Evolutionary conservation across 1,140 invertebrate genomes (phyloP).

Genomic region (Ridgeia piscesae): DNA sequence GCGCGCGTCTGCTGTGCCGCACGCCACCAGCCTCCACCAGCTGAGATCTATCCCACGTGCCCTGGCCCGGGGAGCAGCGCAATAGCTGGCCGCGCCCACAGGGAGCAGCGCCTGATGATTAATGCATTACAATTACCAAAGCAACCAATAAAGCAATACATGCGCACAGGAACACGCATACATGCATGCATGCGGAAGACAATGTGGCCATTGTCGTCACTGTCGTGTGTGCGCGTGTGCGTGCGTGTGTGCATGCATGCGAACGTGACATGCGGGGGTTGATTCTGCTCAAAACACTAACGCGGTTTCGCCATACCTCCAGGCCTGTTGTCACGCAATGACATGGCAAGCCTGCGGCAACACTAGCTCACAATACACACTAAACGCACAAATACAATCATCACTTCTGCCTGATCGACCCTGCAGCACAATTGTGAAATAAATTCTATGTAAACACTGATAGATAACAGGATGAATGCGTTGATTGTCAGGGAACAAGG

Average conservation of each 20-base stretch:
- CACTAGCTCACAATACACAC: not conserved
- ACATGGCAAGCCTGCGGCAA: not conserved
- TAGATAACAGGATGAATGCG: not conserved
- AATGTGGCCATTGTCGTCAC: not conserved
- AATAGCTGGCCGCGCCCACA: not conserved
- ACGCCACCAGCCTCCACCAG: not conserved
- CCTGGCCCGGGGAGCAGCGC: not conserved
- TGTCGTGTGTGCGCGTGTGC: not conserved
- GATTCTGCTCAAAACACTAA: not conserved
- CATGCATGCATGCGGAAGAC: not conserved
- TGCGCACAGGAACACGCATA: no score
- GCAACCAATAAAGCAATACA: not conserved
- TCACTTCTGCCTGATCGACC: conserved; percentile 3
- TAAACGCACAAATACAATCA: not conserved
- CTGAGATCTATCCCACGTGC: conserved; percentile 3
- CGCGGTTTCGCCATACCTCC: not conserved
- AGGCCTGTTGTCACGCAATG: not conserved
- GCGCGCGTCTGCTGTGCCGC: not conserved
- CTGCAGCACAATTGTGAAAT: not conserved
- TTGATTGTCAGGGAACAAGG: not conserved
- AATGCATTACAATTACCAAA: conserved; percentile 1
- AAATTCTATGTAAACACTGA: not conserved
- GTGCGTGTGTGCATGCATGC: not conserved
- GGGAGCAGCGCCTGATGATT: not conserved
- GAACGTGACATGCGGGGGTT: not conserved